Percentiles rank a stretch among this genome's conserved stretches.
Conservation (phyloP, 2,888 invertebrate species). For the Troides oblongomaculatus region DNA sequence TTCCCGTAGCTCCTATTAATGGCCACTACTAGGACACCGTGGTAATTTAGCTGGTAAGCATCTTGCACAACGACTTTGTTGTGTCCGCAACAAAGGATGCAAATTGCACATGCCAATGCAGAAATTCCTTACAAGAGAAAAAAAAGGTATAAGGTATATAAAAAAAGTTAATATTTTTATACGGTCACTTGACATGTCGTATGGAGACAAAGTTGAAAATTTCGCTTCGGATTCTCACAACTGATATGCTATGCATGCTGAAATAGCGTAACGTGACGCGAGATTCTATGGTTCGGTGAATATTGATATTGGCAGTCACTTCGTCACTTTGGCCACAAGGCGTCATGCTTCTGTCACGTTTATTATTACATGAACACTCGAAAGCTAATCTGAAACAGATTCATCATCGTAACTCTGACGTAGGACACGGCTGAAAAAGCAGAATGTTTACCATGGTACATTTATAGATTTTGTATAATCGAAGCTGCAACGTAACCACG, state of each 20-base stretch:
- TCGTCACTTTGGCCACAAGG: constrained; percentile 44
- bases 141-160: too few species aligned
- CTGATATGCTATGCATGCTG: constrained; percentile 49
- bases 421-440: constrained; percentile 51
- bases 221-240: constrained; percentile 37
- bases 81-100: too few species aligned
- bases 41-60: too few species aligned
- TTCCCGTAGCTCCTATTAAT: too few species aligned
- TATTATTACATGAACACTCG: constrained; percentile 67
- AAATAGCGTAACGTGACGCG: constrained; percentile 55
- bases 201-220: constrained; percentile 14
- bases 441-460: constrained; percentile 57
- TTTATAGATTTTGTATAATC: constrained; percentile 64
- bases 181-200: too few species aligned
- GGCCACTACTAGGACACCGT: too few species aligned
- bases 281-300: constrained; percentile 52
- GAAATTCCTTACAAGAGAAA: too few species aligned
- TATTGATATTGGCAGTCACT: constrained; percentile 45
- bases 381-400: constrained; percentile 59
- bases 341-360: constrained; percentile 58
- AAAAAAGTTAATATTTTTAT: too few species aligned
- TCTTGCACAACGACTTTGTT: too few species aligned
- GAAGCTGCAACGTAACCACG: constrained; percentile 51
- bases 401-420: constrained; percentile 65
- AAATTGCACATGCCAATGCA: too few species aligned